Evolutionary conservation across 2,888 invertebrate species (phyloP).

Genomic region (Falcaria lacertinaria): DNA sequence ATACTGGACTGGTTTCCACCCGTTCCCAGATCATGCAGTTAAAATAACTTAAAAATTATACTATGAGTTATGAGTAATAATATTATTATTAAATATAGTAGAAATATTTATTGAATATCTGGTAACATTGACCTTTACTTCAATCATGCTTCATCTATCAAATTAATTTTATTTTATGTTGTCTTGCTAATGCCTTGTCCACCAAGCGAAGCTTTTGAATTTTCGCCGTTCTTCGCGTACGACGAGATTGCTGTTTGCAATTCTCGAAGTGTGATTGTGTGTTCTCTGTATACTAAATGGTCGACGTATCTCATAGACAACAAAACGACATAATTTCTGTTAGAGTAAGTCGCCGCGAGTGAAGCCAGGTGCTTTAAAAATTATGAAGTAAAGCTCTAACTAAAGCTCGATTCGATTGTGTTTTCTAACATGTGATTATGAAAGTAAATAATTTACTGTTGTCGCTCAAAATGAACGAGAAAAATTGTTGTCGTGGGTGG

Average conservation of each 20-base stretch:
- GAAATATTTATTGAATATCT: neutral
- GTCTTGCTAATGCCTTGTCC: too few relatives aligned
- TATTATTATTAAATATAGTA: too few relatives aligned
- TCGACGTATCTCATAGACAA: constrained; percentile 11
- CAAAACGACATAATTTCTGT: constrained; percentile 16
- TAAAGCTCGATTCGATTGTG: constrained; percentile 12
- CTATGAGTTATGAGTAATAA: too few relatives aligned
- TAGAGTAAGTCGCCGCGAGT: constrained; percentile 35
- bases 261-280: too few relatives aligned
- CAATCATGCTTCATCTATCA: constrained; percentile 17
- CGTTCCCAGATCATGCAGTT: too few relatives aligned
- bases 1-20: too few relatives aligned
- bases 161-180: constrained; percentile 28
- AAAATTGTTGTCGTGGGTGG: constrained; percentile 56
- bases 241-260: too few relatives aligned
- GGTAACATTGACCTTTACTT: constrained; percentile 13
- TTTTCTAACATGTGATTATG: constrained; percentile 60
- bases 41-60: too few relatives aligned
- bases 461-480: constrained; percentile 64
- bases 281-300: neutral
- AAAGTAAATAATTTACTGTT: constrained; percentile 62
- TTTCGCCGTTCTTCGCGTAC: too few relatives aligned
- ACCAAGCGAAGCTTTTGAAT: too few relatives aligned
- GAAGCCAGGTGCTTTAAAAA: constrained; percentile 35
- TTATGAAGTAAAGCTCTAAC: constrained; percentile 22